Percentiles rank a stretch among this genome's conserved stretches.
phyloP scores from a whole-genome alignment of 2,888 invertebrate genomes.

The Volucella inanis region DNA sequence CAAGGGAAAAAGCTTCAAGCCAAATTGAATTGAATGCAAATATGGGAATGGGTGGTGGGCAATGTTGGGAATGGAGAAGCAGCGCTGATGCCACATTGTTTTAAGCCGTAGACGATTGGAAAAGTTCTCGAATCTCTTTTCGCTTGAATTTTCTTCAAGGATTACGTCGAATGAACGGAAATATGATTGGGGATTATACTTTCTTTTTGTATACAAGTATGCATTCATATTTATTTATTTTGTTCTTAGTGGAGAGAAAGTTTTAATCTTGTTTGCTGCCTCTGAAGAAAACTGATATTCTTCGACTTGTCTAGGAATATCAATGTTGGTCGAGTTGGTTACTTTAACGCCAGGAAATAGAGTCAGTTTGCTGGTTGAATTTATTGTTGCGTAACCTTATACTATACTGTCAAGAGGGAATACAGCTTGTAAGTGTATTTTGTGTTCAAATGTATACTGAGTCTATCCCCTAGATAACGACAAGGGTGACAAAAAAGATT shows the following conservation, averaged over 20 bases:
- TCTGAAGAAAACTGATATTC: background rate
- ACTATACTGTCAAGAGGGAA: too few relatives aligned
- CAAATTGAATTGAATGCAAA: constrained; percentile 49
- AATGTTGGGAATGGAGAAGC: background rate
- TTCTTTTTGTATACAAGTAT: too few relatives aligned
- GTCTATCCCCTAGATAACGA: too few relatives aligned
- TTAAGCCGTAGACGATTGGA: constrained; percentile 19
- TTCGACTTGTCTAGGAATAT: constrained; percentile 4
- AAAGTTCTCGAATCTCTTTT: constrained; percentile 41
- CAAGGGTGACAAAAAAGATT: too few relatives aligned
- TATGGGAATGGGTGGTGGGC: constrained; percentile 15
- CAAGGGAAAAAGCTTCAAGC: constrained; percentile 7
- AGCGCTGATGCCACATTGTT: constrained; percentile 16
- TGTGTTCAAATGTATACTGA: too few relatives aligned
- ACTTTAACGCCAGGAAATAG: too few relatives aligned
- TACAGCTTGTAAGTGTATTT: too few relatives aligned
- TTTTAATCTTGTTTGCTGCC: constrained; percentile 20
- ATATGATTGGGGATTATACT: constrained; percentile 46
- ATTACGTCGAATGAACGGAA: constrained; percentile 31
- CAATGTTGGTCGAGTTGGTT: background rate
- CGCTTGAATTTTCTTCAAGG: constrained; percentile 26
- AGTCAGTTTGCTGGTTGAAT: too few relatives aligned
- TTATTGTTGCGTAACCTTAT: too few relatives aligned
- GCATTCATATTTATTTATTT: background rate
- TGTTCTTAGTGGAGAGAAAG: constrained; percentile 15